A percentile compares a stretch with the other conserved stretches of the same genome.
phyloP scores from a whole-genome alignment of 2,888 invertebrate species.

The Minunthozetes semirufus region DNA sequence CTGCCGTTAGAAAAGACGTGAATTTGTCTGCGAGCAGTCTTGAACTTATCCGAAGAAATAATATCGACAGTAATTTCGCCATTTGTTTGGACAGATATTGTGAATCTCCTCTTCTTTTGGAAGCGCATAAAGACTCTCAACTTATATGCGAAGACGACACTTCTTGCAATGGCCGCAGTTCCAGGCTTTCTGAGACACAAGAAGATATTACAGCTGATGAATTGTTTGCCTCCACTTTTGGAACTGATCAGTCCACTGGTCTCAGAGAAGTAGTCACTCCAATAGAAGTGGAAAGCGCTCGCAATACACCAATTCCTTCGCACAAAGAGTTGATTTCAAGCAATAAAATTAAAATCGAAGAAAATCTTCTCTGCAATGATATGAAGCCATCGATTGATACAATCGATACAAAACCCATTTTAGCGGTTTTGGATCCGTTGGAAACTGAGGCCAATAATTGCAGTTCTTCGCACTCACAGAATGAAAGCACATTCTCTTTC shows the following conservation, averaged over 20 bases:
- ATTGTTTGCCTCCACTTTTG: slow-evolving; percentile 31
- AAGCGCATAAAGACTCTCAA: slow-evolving; percentile 32
- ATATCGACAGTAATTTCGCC: slow-evolving; percentile 24
- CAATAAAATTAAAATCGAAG: slow-evolving; percentile 23
- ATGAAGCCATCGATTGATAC: not conserved
- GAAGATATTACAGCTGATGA: slow-evolving; percentile 34
- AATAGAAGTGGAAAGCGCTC: slow-evolving; percentile 27
- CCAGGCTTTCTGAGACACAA: slow-evolving; percentile 32
- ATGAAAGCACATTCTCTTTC: slow-evolving; percentile 1
- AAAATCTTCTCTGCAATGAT: slow-evolving; percentile 20
- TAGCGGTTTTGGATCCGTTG: slow-evolving; percentile 13
- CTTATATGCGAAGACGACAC: slow-evolving; percentile 34
- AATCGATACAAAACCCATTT: slow-evolving; percentile 11
- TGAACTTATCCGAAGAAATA: slow-evolving; percentile 19
- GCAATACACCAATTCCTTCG: slow-evolving; percentile 19
- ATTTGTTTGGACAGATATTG: slow-evolving; percentile 36
- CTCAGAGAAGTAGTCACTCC: slow-evolving; percentile 33
- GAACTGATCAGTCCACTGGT: slow-evolving; percentile 19
- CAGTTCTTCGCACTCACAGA: slow-evolving; percentile 11
- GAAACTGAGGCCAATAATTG: slow-evolving; percentile 1
- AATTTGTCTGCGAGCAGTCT: slow-evolving; percentile 34
- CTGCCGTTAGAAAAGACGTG: slow-evolving; percentile 37
- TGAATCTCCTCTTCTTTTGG: slow-evolving; percentile 36
- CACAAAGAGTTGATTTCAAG: not conserved
- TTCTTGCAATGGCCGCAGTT: slow-evolving; percentile 32